phyloP scores from a whole-genome alignment of 2,888 invertebrate genomes.

The Podotricha telesiphe region DNA sequence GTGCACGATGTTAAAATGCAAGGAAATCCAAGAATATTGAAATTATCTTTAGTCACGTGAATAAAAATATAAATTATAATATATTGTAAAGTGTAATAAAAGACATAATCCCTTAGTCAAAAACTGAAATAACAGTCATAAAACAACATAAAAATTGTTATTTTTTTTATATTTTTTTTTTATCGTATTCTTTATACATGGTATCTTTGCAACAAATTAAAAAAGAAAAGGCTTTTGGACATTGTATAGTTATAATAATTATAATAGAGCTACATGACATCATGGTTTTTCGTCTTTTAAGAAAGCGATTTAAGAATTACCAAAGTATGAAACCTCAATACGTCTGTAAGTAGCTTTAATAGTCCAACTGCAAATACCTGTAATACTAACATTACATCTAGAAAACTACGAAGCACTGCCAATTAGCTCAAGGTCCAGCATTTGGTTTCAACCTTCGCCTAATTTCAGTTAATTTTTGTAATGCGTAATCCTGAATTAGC shows the following conservation, averaged over 20 bases:
- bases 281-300: not conserved
- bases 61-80: not conserved
- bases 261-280: not conserved
- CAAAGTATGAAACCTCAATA: not conserved
- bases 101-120: no score
- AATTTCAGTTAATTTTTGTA: constrained; percentile 64
- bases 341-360: not conserved
- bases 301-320: not conserved
- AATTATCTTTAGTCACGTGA: constrained; percentile 20
- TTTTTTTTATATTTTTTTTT: no score
- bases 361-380: constrained; percentile 15
- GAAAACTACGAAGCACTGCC: constrained; percentile 42
- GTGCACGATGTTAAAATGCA: constrained; percentile 36
- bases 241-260: not conserved
- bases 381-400: constrained; percentile 24
- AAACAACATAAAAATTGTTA: no score
- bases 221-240: no score
- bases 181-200: no score
- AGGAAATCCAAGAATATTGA: constrained; percentile 27
- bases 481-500: constrained; percentile 70
- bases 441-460: constrained; percentile 54
- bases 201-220: no score
- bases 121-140: no score
- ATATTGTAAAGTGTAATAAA: no score
- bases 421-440: constrained; percentile 66